A percentile compares a stretch with the other conserved stretches of the same genome.
These are phyloP conservation scores for Pipistrellus pipistrellus DNA, from an alignment of 2,797 vertebrate species.

Conservation along the genomic window DNA sequence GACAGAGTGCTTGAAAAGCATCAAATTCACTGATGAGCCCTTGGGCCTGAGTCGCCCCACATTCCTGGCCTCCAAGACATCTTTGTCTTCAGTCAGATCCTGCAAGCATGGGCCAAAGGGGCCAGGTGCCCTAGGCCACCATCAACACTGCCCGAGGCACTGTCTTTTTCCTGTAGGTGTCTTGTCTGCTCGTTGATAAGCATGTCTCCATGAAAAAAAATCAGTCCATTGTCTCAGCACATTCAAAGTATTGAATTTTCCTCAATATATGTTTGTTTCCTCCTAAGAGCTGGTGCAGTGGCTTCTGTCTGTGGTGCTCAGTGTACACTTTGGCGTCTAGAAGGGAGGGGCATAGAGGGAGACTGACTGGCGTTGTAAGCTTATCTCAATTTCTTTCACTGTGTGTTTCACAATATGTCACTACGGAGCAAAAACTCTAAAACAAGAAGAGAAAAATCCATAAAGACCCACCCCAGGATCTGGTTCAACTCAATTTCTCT, in stretches of 20 bases:
- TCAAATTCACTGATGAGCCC: background rate
- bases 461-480: background rate
- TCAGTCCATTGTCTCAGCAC: background rate
- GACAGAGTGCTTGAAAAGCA: background rate
- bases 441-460: background rate
- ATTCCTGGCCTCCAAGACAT: background rate
- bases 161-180: background rate
- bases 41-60: background rate
- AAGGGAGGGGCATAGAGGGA: background rate
- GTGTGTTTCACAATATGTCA: background rate
- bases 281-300: background rate
- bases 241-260: conserved; percentile 20
- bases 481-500: background rate
- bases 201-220: background rate
- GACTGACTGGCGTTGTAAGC: background rate
- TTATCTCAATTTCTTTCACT: background rate
- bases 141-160: conserved; percentile 5
- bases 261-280: background rate
- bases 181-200: background rate
- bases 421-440: background rate
- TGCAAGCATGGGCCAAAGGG: background rate
- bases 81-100: background rate
- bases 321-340: background rate
- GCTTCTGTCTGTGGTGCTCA: background rate
- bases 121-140: too few species aligned